A percentile compares a stretch with the other conserved stretches of the same genome.
Conservation (phyloP, 1,140 invertebrate species). For the Macrotrachela quadricornifera region DNA sequence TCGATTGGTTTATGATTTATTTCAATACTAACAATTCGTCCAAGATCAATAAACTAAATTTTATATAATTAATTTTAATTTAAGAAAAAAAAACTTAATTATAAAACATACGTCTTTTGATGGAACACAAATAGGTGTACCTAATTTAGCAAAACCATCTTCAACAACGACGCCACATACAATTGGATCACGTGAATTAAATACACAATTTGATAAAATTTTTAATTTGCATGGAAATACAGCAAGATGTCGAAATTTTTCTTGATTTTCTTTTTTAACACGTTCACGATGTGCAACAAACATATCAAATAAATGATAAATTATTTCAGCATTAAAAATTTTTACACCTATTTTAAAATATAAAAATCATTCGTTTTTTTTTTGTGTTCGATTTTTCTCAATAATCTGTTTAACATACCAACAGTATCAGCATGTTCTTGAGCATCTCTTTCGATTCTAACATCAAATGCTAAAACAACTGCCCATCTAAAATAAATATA, state of each 20-base stretch:
- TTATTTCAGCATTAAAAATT: slow-evolving; percentile 97
- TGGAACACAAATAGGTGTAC: slow-evolving; percentile 87
- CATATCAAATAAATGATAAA: slow-evolving; percentile 95
- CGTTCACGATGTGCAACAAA: slow-evolving; percentile 85
- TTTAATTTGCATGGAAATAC: slow-evolving; percentile 91
- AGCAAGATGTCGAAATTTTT: slow-evolving; percentile 74
- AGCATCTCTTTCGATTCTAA: slow-evolving; percentile 87
- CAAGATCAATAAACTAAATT: slow-evolving; percentile 68
- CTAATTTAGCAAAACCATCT: slow-evolving; percentile 76
- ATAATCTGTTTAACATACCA: neutral
- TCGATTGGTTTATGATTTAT: slow-evolving; percentile 58
- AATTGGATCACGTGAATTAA: slow-evolving; percentile 92
- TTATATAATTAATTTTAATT: slow-evolving; percentile 19
- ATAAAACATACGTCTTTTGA: slow-evolving; percentile 47
- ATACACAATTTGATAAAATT: slow-evolving; percentile 67
- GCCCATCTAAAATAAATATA: slow-evolving; percentile 47
- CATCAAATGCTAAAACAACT: slow-evolving; percentile 94
- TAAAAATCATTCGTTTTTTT: neutral
- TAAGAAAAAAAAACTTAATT: neutral
- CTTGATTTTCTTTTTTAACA: slow-evolving; percentile 67
- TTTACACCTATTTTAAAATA: slow-evolving; percentile 44
- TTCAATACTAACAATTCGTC: slow-evolving; percentile 80
- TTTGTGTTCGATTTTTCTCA: neutral
- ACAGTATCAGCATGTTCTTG: slow-evolving; percentile 82
- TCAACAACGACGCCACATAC: slow-evolving; percentile 85